phyloP scores from a whole-genome alignment of 1,140 invertebrate species.

The Atta colombica region DNA sequence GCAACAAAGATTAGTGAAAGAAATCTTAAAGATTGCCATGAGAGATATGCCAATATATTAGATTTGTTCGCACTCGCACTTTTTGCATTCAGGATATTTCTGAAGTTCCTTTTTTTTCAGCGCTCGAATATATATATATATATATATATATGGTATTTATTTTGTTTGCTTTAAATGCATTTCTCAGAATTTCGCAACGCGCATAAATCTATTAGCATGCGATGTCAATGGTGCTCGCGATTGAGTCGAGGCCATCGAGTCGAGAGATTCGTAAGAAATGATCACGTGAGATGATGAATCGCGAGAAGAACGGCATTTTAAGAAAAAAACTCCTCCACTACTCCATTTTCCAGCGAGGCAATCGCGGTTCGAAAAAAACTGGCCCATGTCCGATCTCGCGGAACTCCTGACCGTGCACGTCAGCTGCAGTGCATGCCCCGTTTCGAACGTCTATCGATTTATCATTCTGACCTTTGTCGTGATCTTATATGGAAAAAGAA shows the following conservation, averaged over 20 bases:
- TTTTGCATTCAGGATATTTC: too few species aligned
- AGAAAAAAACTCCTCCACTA: not conserved
- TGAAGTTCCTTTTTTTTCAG: too few species aligned
- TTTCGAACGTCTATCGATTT: constrained; percentile 47
- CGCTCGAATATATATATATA: too few species aligned
- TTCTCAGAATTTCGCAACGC: too few species aligned
- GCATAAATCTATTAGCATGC: not conserved
- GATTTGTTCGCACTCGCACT: too few species aligned
- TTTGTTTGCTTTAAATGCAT: too few species aligned
- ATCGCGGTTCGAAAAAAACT: constrained; percentile 26
- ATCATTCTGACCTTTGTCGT: constrained; percentile 36
- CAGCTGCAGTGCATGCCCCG: constrained; percentile 45
- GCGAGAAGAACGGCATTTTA: not conserved
- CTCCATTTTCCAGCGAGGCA: constrained; percentile 24
- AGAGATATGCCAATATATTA: not conserved
- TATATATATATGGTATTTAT: too few species aligned
- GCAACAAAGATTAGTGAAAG: too few species aligned
- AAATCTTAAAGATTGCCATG: not conserved
- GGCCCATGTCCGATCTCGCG: not conserved
- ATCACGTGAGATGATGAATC: constrained; percentile 46
- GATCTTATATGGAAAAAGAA: not conserved
- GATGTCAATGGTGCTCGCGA: not conserved
- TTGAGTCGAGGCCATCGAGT: constrained; percentile 5
- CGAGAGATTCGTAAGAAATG: constrained; percentile 14
- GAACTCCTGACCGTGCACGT: constrained; percentile 31